phyloP scores from a whole-genome alignment of 2,888 invertebrate species.

The Dryococelus australis region DNA sequence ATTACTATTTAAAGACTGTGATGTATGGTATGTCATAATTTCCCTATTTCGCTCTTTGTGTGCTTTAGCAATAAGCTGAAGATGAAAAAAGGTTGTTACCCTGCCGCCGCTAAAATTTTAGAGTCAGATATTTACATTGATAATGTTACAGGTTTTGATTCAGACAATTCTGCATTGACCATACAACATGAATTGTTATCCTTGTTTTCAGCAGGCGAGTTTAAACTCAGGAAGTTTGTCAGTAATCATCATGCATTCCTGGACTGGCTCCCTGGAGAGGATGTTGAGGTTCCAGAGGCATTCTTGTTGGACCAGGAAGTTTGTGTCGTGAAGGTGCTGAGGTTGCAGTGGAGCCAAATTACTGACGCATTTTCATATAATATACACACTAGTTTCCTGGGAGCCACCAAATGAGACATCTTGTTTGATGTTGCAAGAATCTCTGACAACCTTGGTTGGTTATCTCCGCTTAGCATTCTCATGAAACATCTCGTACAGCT shows the following conservation, averaged over 20 bases:
- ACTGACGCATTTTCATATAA: not conserved
- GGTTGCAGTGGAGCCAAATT: not conserved
- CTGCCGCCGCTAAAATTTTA: not conserved
- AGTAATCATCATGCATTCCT: not conserved
- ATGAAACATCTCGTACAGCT: not conserved
- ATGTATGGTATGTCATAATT: not conserved
- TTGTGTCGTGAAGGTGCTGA: not conserved
- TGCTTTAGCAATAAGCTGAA: not conserved
- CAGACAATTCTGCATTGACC: not conserved
- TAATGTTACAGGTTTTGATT: not conserved
- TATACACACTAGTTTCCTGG: not conserved
- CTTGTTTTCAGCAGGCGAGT: not conserved
- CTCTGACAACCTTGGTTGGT: not conserved
- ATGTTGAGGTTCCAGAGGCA: not conserved
- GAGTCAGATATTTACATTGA: not conserved
- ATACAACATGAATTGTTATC: not conserved
- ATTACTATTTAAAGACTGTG: not conserved
- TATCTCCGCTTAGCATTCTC: not conserved
- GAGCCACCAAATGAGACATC: not conserved
- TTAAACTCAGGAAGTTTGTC: not conserved
- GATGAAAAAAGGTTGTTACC: too few relatives aligned
- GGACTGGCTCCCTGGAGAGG: not conserved
- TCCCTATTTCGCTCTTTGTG: not conserved
- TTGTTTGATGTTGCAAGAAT: not conserved
- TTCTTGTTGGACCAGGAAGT: not conserved